Base-by-base conservation (phyloP, 2,888 invertebrate species). In the Ophraella communa region DNA sequence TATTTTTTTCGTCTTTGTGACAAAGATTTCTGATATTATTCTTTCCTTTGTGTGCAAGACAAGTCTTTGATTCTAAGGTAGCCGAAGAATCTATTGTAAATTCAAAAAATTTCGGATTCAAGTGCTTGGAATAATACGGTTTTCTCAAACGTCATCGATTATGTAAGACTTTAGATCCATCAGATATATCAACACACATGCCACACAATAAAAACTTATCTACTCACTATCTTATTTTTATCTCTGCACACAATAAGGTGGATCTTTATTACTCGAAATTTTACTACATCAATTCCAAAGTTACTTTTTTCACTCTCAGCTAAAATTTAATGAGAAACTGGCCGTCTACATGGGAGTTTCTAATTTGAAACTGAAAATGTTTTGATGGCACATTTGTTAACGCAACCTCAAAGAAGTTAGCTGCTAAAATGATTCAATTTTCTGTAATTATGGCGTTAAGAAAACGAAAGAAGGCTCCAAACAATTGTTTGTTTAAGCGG, bases 321-420 rank as follows among this genome's bases (percentile, higher is more conserved):
- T 24, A 14, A 1, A 8, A 8, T 10, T 24, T 17, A 53, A 60
- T 60, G 60, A 60, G 52, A 60, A 60, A 60, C 52, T 60, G 53
- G 17, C n/a, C 52, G 65, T 71, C 75, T 52, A 70, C 72, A 73
- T 75, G 75, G 74, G 74, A 73, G 75, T 74, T 68, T 73, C 71
- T 71, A 75, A 75, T 75, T 72, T 30, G 53, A 44, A 10, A 44
- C 24, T 21, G 49, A 60, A 52, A 4, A 44, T 44, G 20, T 10
- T 60, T 52, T 60, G 52, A 47, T 67, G 64, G 60, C 58, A 42
- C 66, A 55, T 52, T 44, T 44, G 39, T 56, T 54, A 51, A 55
- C 23, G 49, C 54, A 56, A 57, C 67, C 62, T 56, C 60, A 60
- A 57, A 57, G 47, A 42, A 66, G 66, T 68, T 66, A 68, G 45